Base-by-base conservation (phyloP, 2,888 invertebrate species). In the Sarcophaga carnaria region DNA sequence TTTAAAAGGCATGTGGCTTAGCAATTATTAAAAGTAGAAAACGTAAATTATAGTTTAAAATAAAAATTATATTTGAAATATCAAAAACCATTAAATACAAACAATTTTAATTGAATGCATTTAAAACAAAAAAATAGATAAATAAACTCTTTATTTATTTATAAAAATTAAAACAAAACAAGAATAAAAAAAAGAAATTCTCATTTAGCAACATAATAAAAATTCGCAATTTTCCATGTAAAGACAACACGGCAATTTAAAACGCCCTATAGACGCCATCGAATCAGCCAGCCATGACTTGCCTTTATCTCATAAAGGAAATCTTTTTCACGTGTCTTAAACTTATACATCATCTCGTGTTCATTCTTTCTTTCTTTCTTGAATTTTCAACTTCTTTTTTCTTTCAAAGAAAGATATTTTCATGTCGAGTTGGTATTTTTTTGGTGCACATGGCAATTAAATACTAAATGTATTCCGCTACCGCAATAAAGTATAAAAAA, bases 291-390 rank as follows among this genome's bases (percentile, higher is more conserved):
- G 63, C 69, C 49, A 70, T 70, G 37, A 63, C 27, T 80, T 60
- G 47, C 75, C 74, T 64, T 75, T 84, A 84, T 84, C 83, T 75
- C 62, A 4, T 25, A 79, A 83, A 64, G 86, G 83, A 86, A 86
- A 86, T 86, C 86, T 83, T 49, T 69, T 78, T 83, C 80, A 86
- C 86, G 83, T 83, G 86, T 74, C 59, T 77, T 74, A 62, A 49
- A 60, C 69, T 49, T 77, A 80, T 83, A 80, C 79, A 84, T 66
- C 71, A 67, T 85, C 79, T 76, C 82, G 75, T 83, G 85, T 71
- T 80, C 20, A 74, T 74, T 64, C 67, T 72, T 37, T 37, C 10
- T 60, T 75, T 54, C 27, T n/a, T 60, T 59, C 47, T 71, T 71
- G 47, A 12, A 17, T 54, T 25, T 6, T 22, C 3, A 14, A 64